phyloP scores from a whole-genome alignment of 2,888 invertebrate genomes.

The Drymonia ruficornis region DNA sequence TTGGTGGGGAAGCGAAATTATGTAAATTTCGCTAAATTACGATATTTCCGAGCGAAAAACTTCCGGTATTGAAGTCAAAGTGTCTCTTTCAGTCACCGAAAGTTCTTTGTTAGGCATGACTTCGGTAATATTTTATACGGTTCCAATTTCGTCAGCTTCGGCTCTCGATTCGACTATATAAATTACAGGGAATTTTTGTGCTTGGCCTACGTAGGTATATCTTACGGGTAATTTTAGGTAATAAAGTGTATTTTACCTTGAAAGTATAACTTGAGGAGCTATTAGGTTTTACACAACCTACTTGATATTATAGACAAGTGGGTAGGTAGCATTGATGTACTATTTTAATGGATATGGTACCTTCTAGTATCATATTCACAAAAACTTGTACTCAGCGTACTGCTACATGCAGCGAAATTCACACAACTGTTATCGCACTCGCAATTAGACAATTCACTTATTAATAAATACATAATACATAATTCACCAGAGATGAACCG shows the following conservation, averaged over 20 bases:
- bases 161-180: slow-evolving; percentile 23
- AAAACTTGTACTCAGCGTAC: no score
- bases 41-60: slow-evolving; percentile 36
- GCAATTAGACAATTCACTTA: no score
- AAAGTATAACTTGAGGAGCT: no score
- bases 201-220: neutral
- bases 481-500: no score
- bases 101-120: slow-evolving; percentile 37
- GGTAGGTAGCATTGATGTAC: no score
- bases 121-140: slow-evolving; percentile 34
- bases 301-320: no score
- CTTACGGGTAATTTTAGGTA: neutral
- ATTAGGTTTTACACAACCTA: no score
- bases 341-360: no score
- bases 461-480: no score
- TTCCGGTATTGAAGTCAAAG: slow-evolving; percentile 33
- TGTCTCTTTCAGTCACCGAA: slow-evolving; percentile 33
- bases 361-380: no score
- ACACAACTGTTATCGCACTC: no score
- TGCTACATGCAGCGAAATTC: no score
- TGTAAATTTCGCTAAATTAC: slow-evolving; percentile 37
- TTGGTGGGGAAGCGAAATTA: slow-evolving; percentile 17
- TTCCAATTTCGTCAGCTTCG: slow-evolving; percentile 30
- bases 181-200: slow-evolving; percentile 5
- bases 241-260: neutral